Evolutionary conservation across 2,797 vertebrate species (phyloP).

Genomic region (Harpagifer antarcticus): DNA sequence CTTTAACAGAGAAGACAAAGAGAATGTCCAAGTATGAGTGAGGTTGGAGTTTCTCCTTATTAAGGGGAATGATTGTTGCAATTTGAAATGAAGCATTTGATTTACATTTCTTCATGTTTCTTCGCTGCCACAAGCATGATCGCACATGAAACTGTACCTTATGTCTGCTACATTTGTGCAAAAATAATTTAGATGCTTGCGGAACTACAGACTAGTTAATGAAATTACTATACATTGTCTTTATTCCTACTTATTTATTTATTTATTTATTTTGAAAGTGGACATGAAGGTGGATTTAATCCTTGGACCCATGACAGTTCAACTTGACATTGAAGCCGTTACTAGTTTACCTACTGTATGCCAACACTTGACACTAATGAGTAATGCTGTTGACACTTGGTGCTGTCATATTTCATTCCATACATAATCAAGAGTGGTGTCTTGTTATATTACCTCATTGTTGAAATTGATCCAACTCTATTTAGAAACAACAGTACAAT

Average conservation of each 20-base stretch:
- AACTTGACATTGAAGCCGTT: slow-evolving; percentile 18
- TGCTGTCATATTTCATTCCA: slow-evolving; percentile 57
- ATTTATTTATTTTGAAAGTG: slow-evolving; percentile 1
- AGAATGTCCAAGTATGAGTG: slow-evolving; percentile 59
- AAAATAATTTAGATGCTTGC: slow-evolving; percentile 32
- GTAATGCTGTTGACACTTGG: slow-evolving; percentile 58
- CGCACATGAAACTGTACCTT: slow-evolving; percentile 40
- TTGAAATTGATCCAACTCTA: slow-evolving; percentile 46
- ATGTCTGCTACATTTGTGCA: slow-evolving; percentile 32
- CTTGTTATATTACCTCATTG: slow-evolving; percentile 61
- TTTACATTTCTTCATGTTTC: slow-evolving; percentile 61
- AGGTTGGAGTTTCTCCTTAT: slow-evolving; percentile 30
- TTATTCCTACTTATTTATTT: not conserved
- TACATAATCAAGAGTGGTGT: slow-evolving; percentile 44
- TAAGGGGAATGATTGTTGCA: slow-evolving; percentile 45
- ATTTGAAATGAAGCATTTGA: slow-evolving; percentile 47
- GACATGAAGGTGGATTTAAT: slow-evolving; percentile 8
- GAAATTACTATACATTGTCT: slow-evolving; percentile 17
- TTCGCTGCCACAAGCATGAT: slow-evolving; percentile 74
- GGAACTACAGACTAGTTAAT: slow-evolving; percentile 22
- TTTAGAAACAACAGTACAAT: slow-evolving; percentile 26
- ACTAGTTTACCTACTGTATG: slow-evolving; percentile 39
- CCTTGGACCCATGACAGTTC: slow-evolving; percentile 10
- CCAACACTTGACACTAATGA: slow-evolving; percentile 56
- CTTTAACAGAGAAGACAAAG: slow-evolving; percentile 57